phyloP scores from a whole-genome alignment of 2,113 vertebrate species.

The Spilogale gracilis region DNA sequence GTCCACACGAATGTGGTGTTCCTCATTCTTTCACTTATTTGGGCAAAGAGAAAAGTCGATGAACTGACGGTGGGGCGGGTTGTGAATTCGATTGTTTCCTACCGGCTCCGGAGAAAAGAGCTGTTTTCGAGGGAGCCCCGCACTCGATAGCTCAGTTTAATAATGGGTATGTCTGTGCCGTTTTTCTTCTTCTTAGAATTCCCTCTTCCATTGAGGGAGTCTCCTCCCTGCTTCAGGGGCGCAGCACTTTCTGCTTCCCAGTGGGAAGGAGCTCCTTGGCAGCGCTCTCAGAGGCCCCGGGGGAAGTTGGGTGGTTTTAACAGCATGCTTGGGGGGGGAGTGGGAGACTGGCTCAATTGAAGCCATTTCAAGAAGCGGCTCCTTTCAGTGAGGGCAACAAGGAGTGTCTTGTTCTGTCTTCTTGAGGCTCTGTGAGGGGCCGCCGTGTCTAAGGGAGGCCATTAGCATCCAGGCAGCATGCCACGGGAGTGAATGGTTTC shows the following conservation, averaged over 20 bases:
- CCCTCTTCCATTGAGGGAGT: background rate
- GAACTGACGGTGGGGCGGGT: background rate
- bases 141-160: background rate
- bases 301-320: slow-evolving; percentile 41
- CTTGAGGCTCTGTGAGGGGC: slow-evolving; percentile 55
- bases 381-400: slow-evolving; percentile 72
- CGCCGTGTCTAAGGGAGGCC: slow-evolving; percentile 15
- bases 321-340: slow-evolving; percentile 30
- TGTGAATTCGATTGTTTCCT: background rate
- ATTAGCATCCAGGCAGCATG: slow-evolving; percentile 56
- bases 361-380: slow-evolving; percentile 12
- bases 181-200: background rate
- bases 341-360: slow-evolving; percentile 10
- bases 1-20: rapidly evolving
- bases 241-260: rapidly evolving
- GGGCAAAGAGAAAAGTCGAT: background rate
- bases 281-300: background rate
- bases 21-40: background rate
- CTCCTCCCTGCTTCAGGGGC: background rate
- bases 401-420: slow-evolving; percentile 79
- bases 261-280: background rate
- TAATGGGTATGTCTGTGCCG: background rate
- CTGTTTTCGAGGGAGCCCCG: background rate
- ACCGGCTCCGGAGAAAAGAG: background rate
- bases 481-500: slow-evolving; percentile 39